Base-by-base conservation (phyloP, 2,113 vertebrate species). In the Sterrhoptilus dennistouni region DNA sequence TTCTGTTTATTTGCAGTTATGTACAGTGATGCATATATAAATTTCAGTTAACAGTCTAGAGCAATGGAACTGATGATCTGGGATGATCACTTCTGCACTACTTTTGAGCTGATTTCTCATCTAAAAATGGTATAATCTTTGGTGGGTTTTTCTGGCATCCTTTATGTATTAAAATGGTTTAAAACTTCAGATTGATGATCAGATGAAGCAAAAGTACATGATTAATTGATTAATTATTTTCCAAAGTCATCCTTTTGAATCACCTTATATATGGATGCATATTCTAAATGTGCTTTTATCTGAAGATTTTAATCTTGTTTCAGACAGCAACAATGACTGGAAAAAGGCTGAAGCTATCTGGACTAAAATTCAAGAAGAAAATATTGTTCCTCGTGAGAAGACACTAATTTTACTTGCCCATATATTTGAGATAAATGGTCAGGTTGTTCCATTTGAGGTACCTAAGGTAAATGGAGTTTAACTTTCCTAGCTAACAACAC, bases 301-400 rank as follows among this genome's bases (percentile, higher is more conserved):
- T 79, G 42, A 92, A 83, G 22, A 33, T 47, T 24, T 83, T 12
- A 50, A 74, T 87, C 38, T 65, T 90, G 77, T 97, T 97, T 79
- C 96, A 99, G 99, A 98, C 68, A 75, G 96, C 36, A 98, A 87
- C 6, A 94, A 97, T 44, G 95, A 99, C 95, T 99, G 98, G 98
- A 19, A 87, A 91, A 99, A 97, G 91, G 99, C 99, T 49, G 98
- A 99, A 49, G 94, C 97, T 20, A 40, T 96, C 64, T 99, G 99
- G 99, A 99, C 97, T 61, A 99, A 99, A 98, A 99, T 99, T 97
- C 99, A 99, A 95, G 99, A 99, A 94, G 99, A 99, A 97, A 99
- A 99, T 85, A 17, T 99, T 83, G 98, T 99, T 97, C 99, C 99
- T 64, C 98, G 98, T 63, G 98, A 98, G 64, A 98, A 97, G 95